Evolutionary conservation across 2,888 invertebrate genomes (phyloP).

Genomic region (Epinotia ramella): DNA sequence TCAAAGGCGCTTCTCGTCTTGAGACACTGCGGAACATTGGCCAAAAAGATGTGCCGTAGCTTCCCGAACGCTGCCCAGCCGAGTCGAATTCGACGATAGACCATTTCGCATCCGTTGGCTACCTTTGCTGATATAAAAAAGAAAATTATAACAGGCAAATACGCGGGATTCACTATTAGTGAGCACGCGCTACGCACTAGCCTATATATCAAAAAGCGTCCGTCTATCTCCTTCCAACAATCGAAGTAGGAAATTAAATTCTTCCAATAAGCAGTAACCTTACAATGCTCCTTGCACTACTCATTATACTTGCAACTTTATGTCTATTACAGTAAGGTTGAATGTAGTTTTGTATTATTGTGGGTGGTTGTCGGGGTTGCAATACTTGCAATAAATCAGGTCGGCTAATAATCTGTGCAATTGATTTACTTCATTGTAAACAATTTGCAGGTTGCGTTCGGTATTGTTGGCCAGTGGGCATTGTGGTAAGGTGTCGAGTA

Average conservation of each 20-base stretch:
- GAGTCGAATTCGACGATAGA: no score
- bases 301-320: constrained; percentile 7
- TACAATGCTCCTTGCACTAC: background rate
- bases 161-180: background rate
- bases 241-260: constrained; percentile 46
- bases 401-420: constrained; percentile 52
- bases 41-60: no score
- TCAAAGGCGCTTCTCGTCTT: no score
- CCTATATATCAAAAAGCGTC: constrained; percentile 37
- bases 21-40: no score
- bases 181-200: constrained; percentile 9
- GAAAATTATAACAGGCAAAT: background rate
- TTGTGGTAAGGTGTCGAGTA: constrained; percentile 59
- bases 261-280: constrained; percentile 45
- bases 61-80: no score
- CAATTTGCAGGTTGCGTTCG: constrained; percentile 58
- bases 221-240: constrained; percentile 38
- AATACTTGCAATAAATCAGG: constrained; percentile 54
- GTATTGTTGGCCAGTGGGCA: constrained; percentile 61
- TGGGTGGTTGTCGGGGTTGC: constrained; percentile 43
- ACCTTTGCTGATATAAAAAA: background rate
- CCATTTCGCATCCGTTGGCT: background rate
- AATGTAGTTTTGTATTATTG: background rate
- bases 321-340: background rate
- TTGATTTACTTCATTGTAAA: constrained; percentile 62